phyloP scores from a whole-genome alignment of 35 echinoderm and acorn worm genomes.

The Patiria miniata region DNA sequence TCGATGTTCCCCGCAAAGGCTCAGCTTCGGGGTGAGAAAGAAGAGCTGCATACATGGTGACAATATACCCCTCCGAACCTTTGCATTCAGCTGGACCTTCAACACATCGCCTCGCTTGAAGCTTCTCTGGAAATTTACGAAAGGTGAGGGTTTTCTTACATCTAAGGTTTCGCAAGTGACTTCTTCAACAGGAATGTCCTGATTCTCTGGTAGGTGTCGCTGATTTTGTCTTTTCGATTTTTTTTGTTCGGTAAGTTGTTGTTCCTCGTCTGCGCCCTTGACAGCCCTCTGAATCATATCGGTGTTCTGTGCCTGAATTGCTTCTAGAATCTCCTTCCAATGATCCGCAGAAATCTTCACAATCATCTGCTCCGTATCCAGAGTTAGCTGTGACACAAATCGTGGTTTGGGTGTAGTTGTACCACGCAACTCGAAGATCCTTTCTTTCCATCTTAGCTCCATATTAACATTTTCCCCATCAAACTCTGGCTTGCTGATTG shows the following conservation, averaged over 20 bases:
- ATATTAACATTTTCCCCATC: slow-evolving; percentile 34
- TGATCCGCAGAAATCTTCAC: slow-evolving; percentile 2
- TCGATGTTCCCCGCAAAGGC: slow-evolving; percentile 69
- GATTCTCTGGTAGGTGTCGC: neutral
- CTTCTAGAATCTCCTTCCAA: slow-evolving; percentile 30
- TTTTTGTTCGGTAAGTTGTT: neutral
- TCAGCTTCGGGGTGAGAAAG: slow-evolving; percentile 46
- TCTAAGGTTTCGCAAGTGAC: slow-evolving; percentile 39
- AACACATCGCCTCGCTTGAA: slow-evolving; percentile 45
- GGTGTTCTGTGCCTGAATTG: neutral
- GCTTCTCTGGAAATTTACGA: slow-evolving; percentile 22
- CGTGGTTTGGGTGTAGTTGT: neutral
- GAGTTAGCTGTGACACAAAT: neutral
- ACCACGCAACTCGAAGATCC: slow-evolving; percentile 59
- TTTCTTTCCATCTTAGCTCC: slow-evolving; percentile 64
- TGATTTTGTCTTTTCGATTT: neutral
- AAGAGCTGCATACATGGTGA: slow-evolving; percentile 58
- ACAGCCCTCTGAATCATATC: neutral
- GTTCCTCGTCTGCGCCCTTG: neutral
- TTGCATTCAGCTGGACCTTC: slow-evolving; percentile 45
- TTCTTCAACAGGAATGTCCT: slow-evolving; percentile 8
- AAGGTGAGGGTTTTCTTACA: neutral
- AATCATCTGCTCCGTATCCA: neutral
- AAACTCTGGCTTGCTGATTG: slow-evolving; percentile 45
- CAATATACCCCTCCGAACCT: slow-evolving; percentile 45